Conservation (phyloP, 1,140 invertebrate genomes). For the Sweltsa coloradensis region DNA sequence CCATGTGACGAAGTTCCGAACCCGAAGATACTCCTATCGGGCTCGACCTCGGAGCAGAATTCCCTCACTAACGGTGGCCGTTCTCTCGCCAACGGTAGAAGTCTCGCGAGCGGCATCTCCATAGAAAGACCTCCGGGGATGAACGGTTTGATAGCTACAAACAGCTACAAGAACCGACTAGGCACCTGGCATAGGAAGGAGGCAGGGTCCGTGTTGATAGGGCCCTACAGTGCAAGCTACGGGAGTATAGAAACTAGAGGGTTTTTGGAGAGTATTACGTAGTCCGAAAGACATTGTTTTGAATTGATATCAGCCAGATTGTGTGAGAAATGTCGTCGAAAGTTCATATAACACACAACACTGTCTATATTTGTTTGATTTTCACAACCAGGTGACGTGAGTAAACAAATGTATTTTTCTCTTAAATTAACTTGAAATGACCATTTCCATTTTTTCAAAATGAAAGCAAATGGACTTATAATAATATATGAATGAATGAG, state of each 20-base stretch:
- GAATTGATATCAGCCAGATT: background rate
- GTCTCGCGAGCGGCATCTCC: conserved; percentile 33
- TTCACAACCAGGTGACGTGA: background rate
- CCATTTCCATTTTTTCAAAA: background rate
- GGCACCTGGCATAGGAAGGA: conserved; percentile 41
- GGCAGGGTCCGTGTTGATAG: conserved; percentile 22
- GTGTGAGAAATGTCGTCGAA: background rate
- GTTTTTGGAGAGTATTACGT: conserved; percentile 4
- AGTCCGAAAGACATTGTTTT: background rate
- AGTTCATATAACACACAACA: background rate
- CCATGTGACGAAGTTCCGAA: too few relatives aligned
- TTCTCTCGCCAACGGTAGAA: background rate
- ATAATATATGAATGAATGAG: too few relatives aligned
- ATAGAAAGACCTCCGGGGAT: conserved; percentile 48
- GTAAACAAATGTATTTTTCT: background rate
- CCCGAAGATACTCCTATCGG: too few relatives aligned
- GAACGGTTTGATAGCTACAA: conserved; percentile 59
- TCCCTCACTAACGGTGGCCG: too few relatives aligned
- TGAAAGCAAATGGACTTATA: too few relatives aligned
- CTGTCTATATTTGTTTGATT: background rate
- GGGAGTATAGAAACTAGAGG: conserved; percentile 31
- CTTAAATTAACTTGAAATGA: background rate
- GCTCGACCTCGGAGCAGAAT: too few relatives aligned
- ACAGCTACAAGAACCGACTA: conserved; percentile 58
- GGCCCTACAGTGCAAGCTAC: conserved; percentile 41